A percentile compares a stretch with the other conserved stretches of the same genome.
These are phyloP conservation scores for Hylaeus volcanicus DNA, from an alignment of 1,140 invertebrate species.

Conservation along the genomic window DNA sequence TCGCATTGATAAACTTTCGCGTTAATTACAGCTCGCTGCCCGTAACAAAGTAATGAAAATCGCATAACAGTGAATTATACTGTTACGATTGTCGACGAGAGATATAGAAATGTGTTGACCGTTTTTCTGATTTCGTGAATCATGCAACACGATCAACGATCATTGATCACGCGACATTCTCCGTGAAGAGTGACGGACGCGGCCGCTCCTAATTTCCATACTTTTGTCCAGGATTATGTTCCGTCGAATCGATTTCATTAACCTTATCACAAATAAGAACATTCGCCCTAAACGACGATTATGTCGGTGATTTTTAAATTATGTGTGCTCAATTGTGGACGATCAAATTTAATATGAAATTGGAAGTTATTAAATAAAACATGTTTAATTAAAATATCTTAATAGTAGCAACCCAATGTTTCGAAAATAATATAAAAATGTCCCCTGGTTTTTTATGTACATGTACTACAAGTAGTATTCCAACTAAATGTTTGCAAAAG, in stretches of 20 bases:
- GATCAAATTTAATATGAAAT: too few species aligned
- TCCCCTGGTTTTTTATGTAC: too few species aligned
- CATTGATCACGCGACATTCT: slow-evolving; percentile 39
- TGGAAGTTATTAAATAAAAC: too few species aligned
- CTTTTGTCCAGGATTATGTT: slow-evolving; percentile 3
- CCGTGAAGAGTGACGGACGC: slow-evolving; percentile 12
- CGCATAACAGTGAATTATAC: slow-evolving; percentile 5
- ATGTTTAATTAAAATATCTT: too few species aligned
- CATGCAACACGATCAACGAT: slow-evolving; percentile 21
- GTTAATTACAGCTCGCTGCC: slow-evolving; percentile 24
- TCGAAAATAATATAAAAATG: too few species aligned
- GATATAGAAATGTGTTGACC: slow-evolving; percentile 30
- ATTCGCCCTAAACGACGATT: too few species aligned
- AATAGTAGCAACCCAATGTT: too few species aligned
- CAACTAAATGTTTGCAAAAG: background rate
- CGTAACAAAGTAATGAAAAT: slow-evolving; percentile 35
- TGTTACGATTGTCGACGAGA: slow-evolving; percentile 34
- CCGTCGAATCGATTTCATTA: too few species aligned
- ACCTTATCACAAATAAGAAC: too few species aligned
- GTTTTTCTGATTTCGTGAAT: slow-evolving; percentile 43
- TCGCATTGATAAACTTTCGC: slow-evolving; percentile 43
- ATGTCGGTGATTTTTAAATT: too few species aligned
- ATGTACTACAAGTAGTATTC: background rate
- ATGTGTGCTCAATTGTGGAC: too few species aligned
- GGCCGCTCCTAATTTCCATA: slow-evolving; percentile 31